These are phyloP conservation scores for Drosophila prolongata DNA, from an alignment of 2,888 invertebrate genomes.

Conservation along the genomic window DNA sequence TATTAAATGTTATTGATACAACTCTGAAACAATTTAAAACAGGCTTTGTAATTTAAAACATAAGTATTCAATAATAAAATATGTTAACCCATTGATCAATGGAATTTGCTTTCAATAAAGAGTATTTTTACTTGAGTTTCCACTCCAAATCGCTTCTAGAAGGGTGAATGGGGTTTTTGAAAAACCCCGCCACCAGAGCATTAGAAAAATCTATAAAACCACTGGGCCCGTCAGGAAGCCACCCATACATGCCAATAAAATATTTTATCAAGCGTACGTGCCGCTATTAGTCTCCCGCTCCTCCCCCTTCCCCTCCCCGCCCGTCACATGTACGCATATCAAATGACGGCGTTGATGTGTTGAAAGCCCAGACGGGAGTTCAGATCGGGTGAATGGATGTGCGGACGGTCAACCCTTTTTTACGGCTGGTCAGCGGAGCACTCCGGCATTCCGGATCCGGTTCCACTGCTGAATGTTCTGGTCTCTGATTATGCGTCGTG, in stretches of 20 bases:
- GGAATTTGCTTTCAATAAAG: background rate
- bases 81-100: background rate
- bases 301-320: background rate
- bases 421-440: constrained; percentile 66
- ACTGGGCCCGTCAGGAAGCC: constrained; percentile 56
- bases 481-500: constrained; percentile 72
- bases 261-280: constrained; percentile 80
- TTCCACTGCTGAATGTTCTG: background rate
- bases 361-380: constrained; percentile 68
- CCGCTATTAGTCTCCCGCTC: constrained; percentile 69
- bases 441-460: constrained; percentile 9
- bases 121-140: background rate
- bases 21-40: no score
- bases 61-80: background rate
- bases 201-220: constrained; percentile 66
- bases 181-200: constrained; percentile 20
- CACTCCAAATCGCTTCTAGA: constrained; percentile 1
- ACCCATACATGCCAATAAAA: constrained; percentile 75
- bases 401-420: constrained; percentile 71
- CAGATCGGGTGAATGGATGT: constrained; percentile 35
- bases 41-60: no score
- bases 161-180: background rate
- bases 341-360: constrained; percentile 78
- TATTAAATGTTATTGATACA: no score
- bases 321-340: constrained; percentile 71